Conservation (phyloP, 2,797 vertebrate species). For the Danio albolineatus region DNA sequence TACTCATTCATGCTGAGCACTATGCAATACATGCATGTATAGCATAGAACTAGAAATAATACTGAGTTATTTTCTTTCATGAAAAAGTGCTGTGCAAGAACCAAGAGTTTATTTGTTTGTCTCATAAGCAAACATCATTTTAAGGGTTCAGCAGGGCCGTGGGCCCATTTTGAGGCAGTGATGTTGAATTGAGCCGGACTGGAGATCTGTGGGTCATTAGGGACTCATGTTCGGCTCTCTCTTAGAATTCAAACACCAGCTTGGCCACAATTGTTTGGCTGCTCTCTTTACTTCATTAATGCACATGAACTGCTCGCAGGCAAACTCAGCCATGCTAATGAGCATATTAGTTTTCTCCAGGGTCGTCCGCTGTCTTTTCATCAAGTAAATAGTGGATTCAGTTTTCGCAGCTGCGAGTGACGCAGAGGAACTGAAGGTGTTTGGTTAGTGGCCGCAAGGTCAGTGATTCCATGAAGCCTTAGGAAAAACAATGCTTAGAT, state of each 20-base stretch:
- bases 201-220: slow-evolving; percentile 74
- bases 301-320: slow-evolving; percentile 74
- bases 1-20: too few species aligned
- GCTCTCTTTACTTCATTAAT: slow-evolving; percentile 78
- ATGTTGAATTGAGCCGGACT: slow-evolving; percentile 70
- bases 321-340: slow-evolving; percentile 79
- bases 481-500: slow-evolving; percentile 16
- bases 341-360: slow-evolving; percentile 74
- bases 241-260: slow-evolving; percentile 70
- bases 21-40: too few species aligned
- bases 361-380: slow-evolving; percentile 75
- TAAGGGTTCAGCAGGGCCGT: slow-evolving; percentile 67
- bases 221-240: slow-evolving; percentile 67
- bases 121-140: slow-evolving; percentile 68
- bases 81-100: background rate
- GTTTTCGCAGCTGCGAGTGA: slow-evolving; percentile 48
- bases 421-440: slow-evolving; percentile 34
- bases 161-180: slow-evolving; percentile 67
- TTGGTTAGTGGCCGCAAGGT: slow-evolving; percentile 42
- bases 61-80: slow-evolving; percentile 22
- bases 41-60: too few species aligned
- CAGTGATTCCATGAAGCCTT: slow-evolving; percentile 19
- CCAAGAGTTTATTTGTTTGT: slow-evolving; percentile 67
- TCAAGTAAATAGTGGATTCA: slow-evolving; percentile 75
- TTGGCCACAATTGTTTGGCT: slow-evolving; percentile 72